Evolutionary conservation across 2,797 vertebrate species (phyloP).

Genomic region (Limosa lapponica): DNA sequence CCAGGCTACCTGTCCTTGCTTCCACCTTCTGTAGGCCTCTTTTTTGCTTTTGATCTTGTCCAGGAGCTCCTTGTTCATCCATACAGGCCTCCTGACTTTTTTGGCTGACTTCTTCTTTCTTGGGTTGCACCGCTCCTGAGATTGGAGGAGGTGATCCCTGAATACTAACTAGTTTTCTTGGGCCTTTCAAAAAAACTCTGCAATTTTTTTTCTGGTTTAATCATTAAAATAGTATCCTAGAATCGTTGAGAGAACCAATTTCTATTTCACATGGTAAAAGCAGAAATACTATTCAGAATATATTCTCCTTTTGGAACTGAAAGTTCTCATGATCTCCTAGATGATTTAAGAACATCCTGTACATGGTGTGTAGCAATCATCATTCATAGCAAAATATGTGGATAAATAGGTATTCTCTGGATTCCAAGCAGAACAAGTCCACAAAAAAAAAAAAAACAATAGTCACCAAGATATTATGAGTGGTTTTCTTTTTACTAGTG

Average conservation of each 20-base stretch:
- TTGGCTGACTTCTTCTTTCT: too few relatives aligned
- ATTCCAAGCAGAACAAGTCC: background rate
- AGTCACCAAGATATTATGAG: background rate
- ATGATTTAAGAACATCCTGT: background rate
- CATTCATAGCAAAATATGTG: background rate
- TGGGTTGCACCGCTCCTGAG: too few relatives aligned
- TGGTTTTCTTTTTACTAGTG: background rate
- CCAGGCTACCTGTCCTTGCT: too few relatives aligned
- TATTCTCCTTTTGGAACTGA: background rate
- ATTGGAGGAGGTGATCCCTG: too few relatives aligned
- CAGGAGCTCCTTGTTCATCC: too few relatives aligned
- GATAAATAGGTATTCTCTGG: background rate
- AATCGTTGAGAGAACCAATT: background rate
- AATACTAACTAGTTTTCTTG: too few relatives aligned
- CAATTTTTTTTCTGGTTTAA: background rate
- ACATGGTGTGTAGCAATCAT: background rate
- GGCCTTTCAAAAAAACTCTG: background rate
- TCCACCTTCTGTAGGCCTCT: too few relatives aligned
- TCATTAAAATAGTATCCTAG: background rate
- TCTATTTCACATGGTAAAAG: background rate
- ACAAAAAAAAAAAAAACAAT: background rate
- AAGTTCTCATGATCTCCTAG: background rate
- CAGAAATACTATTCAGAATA: background rate
- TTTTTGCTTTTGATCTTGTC: too few relatives aligned
- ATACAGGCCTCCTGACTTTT: too few relatives aligned